Percentiles rank a stretch among this genome's conserved stretches.
These are phyloP conservation scores for Sminthurides aquaticus DNA, from an alignment of 2,888 invertebrate species.

Conservation along the genomic window DNA sequence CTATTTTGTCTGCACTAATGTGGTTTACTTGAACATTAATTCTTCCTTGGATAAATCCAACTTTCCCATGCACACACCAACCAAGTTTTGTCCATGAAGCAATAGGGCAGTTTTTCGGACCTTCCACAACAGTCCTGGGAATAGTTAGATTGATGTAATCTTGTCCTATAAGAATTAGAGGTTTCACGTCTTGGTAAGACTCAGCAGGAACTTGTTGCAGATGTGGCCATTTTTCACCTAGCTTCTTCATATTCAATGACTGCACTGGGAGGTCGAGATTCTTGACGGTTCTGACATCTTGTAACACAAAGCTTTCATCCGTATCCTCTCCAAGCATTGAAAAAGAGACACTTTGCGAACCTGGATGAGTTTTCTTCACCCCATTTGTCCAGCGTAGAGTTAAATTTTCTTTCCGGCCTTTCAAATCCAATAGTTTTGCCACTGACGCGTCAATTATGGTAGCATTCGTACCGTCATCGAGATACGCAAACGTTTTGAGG, in stretches of 20 bases:
- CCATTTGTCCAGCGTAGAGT: neutral
- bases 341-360: neutral
- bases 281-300: neutral
- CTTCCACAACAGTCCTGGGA: neutral
- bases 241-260: constrained; percentile 1
- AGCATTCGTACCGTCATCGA: neutral
- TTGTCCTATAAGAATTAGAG: constrained; percentile 7
- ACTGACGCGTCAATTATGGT: neutral
- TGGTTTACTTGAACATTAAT: neutral
- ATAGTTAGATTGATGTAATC: constrained; percentile 1
- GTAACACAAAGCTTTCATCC: neutral
- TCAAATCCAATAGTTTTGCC: constrained; percentile 11
- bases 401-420: neutral
- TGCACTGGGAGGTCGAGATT: constrained; percentile 9
- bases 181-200: neutral
- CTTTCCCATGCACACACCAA: constrained; percentile 3
- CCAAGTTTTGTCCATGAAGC: neutral
- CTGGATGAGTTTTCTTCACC: neutral
- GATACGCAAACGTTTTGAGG: neutral
- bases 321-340: neutral
- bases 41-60: neutral
- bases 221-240: neutral
- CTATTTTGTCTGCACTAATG: neutral
- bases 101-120: neutral
- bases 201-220: neutral